Evolutionary conservation across 2,797 vertebrate genomes (phyloP), one percentile per base, ranked within the genome.

Genomic region (Chelmon rostratus): DNA sequence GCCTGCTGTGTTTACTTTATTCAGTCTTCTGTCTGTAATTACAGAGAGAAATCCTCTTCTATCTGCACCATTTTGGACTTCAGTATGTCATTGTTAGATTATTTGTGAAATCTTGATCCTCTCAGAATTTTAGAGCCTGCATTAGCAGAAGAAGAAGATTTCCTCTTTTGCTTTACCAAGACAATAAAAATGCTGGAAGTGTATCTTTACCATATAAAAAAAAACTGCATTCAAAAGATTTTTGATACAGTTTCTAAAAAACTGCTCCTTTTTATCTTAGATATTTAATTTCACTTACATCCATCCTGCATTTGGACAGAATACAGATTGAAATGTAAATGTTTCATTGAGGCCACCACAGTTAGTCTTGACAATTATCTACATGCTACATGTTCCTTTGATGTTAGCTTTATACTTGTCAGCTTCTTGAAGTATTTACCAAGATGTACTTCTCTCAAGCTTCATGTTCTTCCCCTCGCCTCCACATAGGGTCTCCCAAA

Each of bases 401-500:
- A 28, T 23, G 19, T 28, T 37, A 13, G 18, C 5, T 42, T 46
- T 21, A 11, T 31, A 53, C 3, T 42, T 62, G 4, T 8, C 58
- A 40, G 25, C 50, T 62, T n/a, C 31, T 16, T 69, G 1, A 16
- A 44, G 13, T 53, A 25, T 28, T 50, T 40, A 50, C 5, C 28
- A 7, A 57, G 42, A 53, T 10, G 15, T 5, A 44, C 68, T 16
- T 47, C 15, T 13, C 9, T 59, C 19, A 8, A 0, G 40, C 12
- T 11, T 59, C 15, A 52, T 75, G 23, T 78, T 54, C 44, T 59
- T 50, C 33, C 8, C 31, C n/a, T 75, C 0, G 0, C 7, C 9
- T 68, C 35, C 23, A 38, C 35, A 54, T 73, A 99, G 98, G 95
- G 93, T 78, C 96, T 99, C 81, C 97, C 98, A 21, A 97, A 97